Base-by-base conservation (phyloP, 2,113 vertebrate species). In the Saiga tatarica region DNA sequence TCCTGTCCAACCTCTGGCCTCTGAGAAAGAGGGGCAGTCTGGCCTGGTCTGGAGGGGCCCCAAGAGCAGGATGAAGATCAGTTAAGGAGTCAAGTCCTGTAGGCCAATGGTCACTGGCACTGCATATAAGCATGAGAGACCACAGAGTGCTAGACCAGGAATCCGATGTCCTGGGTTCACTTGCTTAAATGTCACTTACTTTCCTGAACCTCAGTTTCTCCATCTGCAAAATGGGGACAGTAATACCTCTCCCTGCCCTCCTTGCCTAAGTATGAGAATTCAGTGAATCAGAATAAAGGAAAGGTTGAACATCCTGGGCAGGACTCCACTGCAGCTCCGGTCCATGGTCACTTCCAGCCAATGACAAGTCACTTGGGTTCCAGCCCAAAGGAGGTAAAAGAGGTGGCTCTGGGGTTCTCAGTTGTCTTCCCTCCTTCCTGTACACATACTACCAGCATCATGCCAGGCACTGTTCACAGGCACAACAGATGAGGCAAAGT, bases 141-240 rank as follows among this genome's bases (percentile, higher is more conserved):
- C 10, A 0, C 1, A 25, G 57, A 6, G 39, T n/a, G 2, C 21
- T 17, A 76, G 60, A 7, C 60, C 28, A n/a, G 60, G 25, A 84
- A n/a, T 26, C 50, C 9, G 16, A 92, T 30, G 60, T 45, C 45
- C 42, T 39, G 13, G 36, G 4, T 60, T 45, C n/a, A 30, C 55
- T 88, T 16, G n/a, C n/a, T 62, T 64, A 36, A 14, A 6, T 39
- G 36, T 53, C 82, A 16, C 15, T 16, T 26, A 55, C 30, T 30
- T 94, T 86, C n/a, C 25, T 13, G 36, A 84, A 64, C n/a, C 52
- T 96, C 11, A 53, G 25, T 92, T 85, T 92, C 67, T 85, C 57
- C 67, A 62, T 50, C 90, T 59, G 19, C 81, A 92, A 87, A 91
- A 53, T 45, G 74, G 53, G 45, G 13, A 21, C 9, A 33, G n/a